Base-by-base conservation (phyloP, 2,888 invertebrate genomes). In the Zeuzera pyrina region DNA sequence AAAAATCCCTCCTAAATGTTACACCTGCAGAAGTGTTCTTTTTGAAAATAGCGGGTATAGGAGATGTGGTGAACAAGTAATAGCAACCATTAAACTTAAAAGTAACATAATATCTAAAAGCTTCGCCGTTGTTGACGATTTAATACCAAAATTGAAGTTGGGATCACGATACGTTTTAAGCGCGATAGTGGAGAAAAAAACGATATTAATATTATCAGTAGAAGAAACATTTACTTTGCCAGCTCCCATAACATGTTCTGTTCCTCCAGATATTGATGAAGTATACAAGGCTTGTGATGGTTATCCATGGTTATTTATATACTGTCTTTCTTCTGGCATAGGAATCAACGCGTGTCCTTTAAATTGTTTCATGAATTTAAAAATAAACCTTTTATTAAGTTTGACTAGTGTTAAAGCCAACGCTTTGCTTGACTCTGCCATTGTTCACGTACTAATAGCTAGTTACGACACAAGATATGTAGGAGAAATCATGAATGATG, bases 41-140 rank as follows among this genome's bases (percentile, higher is more conserved):
- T 78, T 63, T 35, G 83, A 83, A 59, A 81, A 79, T 37, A 67
- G 76, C 34, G 69, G 70, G 2, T 43, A 71, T 13, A 63, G 81
- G 38, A 50, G 66, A 36, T 83, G 81, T 30, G 79, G 77, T 3
- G 83, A 83, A 26, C 58, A 64, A 49, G 61, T 77, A 0, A 52
- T 32, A 12, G 70, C 65, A 12, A 64, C 57, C 8, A 70, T 81
- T 33, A 56, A 57, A 43, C 23, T 70, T 2, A 45, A 55, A 25
- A 42, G 52, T 1, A 46, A 55, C 25, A 42, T 52, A 14, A 38
- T 49, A 16, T 36, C 63, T 12, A 73, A 57, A 44, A 57, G 34
- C 8, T 63, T 71, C 19, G 30, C 35, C n/a, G 50, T 81, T 12
- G 42, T 43, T 4, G 79, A 81, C 19, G 77, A 81, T 49, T 51